Conservation (phyloP, 2,797 vertebrate species). For the Benthosema pterotum region DNA sequence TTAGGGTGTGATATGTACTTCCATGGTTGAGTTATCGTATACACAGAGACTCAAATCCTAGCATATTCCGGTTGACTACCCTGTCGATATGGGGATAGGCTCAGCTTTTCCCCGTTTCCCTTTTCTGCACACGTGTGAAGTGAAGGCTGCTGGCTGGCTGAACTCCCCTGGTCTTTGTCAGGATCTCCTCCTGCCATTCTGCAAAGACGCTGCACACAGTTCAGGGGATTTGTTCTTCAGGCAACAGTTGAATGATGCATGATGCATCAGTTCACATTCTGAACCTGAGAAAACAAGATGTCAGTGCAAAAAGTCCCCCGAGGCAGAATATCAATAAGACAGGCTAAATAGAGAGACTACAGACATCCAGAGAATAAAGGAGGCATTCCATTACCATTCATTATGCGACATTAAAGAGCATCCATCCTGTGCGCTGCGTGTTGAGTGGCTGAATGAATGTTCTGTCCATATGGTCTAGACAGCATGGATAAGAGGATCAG, state of each 20-base stretch:
- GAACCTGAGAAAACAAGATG: neutral
- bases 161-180: neutral
- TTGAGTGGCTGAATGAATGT: neutral
- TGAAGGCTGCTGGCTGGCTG: neutral
- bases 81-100: constrained; percentile 13
- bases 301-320: neutral
- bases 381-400: neutral
- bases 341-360: neutral
- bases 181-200: constrained; percentile 11
- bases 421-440: neutral
- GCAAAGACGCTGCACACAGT: neutral
- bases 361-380: neutral
- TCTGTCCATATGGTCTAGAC: neutral
- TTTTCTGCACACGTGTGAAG: neutral
- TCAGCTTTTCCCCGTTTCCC: constrained; percentile 3
- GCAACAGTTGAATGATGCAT: neutral
- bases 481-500: neutral
- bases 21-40: neutral
- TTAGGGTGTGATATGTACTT: too few species aligned
- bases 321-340: neutral
- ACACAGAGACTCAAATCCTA: neutral
- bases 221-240: neutral
- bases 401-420: neutral
- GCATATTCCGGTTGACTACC: neutral
- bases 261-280: neutral